Conservation (phyloP, 2,113 vertebrate species). For the Rhinopithecus roxellana region DNA sequence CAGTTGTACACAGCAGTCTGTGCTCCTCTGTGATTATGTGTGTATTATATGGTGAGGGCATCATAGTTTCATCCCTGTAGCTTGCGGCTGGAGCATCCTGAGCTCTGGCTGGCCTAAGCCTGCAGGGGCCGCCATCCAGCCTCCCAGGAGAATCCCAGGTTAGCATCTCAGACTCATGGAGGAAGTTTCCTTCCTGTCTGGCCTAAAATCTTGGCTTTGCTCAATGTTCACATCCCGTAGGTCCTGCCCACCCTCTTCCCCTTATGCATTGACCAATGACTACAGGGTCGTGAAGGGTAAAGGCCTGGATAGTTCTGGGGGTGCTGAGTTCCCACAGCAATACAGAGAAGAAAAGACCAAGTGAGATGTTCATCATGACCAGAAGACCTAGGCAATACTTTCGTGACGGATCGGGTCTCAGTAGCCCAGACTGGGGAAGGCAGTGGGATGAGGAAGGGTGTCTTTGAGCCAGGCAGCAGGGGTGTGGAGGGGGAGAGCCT, state of each 20-base stretch:
- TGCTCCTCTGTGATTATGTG: conserved; percentile 58
- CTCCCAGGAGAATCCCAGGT: conserved; percentile 58
- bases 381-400: neutral
- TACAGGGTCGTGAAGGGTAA: neutral
- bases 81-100: conserved; percentile 54
- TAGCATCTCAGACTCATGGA: conserved; percentile 9
- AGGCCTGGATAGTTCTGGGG: neutral
- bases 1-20: conserved; percentile 62
- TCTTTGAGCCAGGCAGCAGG: neutral
- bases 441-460: neutral
- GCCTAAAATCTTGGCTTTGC: conserved; percentile 47
- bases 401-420: neutral
- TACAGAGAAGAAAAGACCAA: neutral
- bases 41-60: conserved; percentile 67
- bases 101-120: conserved; percentile 51
- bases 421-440: neutral
- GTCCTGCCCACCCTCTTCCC: too few relatives aligned
- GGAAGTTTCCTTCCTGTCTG: conserved; percentile 41
- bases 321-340: neutral
- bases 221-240: neutral
- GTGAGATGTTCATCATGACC: neutral
- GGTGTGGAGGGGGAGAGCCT: neutral
- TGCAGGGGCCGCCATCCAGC: conserved; percentile 58
- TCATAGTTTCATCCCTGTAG: conserved; percentile 55
- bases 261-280: neutral